These are phyloP conservation scores for Cryptocephalus primarius DNA, from an alignment of 2,888 invertebrate genomes.

Conservation along the genomic window DNA sequence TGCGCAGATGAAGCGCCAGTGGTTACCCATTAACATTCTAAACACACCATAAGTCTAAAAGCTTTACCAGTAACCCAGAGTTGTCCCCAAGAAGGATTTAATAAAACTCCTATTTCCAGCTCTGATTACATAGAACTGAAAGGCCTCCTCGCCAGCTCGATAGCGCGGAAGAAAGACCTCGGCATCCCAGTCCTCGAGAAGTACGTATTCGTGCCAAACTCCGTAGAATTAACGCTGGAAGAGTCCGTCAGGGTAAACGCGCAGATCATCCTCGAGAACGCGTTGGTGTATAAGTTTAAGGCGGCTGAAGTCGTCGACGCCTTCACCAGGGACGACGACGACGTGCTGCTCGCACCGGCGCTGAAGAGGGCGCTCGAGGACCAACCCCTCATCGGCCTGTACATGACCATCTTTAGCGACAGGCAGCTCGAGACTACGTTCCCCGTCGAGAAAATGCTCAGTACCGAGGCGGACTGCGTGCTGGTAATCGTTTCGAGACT, in stretches of 20 bases:
- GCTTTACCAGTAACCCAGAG: no score
- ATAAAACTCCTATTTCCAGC: slow-evolving; percentile 27
- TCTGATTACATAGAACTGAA: slow-evolving; percentile 69
- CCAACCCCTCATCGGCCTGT: slow-evolving; percentile 57
- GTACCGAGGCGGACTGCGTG: slow-evolving; percentile 22
- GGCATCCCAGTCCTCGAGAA: slow-evolving; percentile 69
- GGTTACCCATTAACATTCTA: no score
- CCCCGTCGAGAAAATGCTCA: slow-evolving; percentile 48
- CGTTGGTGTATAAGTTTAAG: slow-evolving; percentile 41
- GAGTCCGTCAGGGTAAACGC: slow-evolving; percentile 47
- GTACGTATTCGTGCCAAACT: slow-evolving; percentile 60
- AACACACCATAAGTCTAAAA: no score
- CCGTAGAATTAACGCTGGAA: slow-evolving; percentile 12
- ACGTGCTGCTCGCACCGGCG: slow-evolving; percentile 40
- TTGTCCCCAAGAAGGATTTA: no score
- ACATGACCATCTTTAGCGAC: slow-evolving; percentile 43
- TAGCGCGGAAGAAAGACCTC: slow-evolving; percentile 55
- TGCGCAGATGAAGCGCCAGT: no score
- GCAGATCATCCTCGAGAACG: slow-evolving; percentile 65
- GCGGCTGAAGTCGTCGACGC: slow-evolving; percentile 22
- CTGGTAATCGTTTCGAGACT: slow-evolving; percentile 32
- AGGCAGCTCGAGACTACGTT: slow-evolving; percentile 35
- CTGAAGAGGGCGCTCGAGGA: slow-evolving; percentile 53
- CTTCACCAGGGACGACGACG: slow-evolving; percentile 24
- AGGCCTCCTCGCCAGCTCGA: slow-evolving; percentile 66